Evolutionary conservation across 1,140 invertebrate species (phyloP).

Genomic region (Drosophila jambulina): DNA sequence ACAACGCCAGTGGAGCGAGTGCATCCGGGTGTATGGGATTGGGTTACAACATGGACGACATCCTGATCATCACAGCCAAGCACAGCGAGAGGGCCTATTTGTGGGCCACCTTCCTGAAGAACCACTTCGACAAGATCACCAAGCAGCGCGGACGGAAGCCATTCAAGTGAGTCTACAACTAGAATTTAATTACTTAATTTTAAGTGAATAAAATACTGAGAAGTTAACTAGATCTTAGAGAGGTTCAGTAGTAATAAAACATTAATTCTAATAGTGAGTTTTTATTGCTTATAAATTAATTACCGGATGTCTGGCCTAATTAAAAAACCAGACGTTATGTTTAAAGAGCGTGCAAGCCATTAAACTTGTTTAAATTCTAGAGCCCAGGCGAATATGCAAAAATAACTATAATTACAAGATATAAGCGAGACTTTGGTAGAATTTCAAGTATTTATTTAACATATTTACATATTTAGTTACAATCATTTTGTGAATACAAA

Average conservation of each 20-base stretch:
- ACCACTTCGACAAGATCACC: slow-evolving; percentile 93
- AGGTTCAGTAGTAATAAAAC: neutral
- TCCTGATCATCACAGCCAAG: slow-evolving; percentile 91
- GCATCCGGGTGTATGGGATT: slow-evolving; percentile 58
- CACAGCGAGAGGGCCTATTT: slow-evolving; percentile 90
- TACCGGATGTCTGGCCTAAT: slow-evolving; percentile 4
- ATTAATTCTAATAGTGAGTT: neutral
- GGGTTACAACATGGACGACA: slow-evolving; percentile 90
- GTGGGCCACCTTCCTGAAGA: slow-evolving; percentile 92
- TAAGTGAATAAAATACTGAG: neutral
- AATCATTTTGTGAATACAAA: neutral
- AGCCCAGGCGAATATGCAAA: neutral
- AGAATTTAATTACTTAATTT: neutral
- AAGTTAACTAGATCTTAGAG: neutral
- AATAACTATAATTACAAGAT: neutral
- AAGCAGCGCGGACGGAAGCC: slow-evolving; percentile 90
- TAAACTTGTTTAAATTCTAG: neutral
- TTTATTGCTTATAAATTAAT: neutral
- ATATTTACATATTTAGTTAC: neutral
- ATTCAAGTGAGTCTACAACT: slow-evolving; percentile 87
- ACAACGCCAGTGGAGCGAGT: slow-evolving; percentile 71
- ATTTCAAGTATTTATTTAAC: neutral
- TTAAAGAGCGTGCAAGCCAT: slow-evolving; percentile 3
- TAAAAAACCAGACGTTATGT: neutral
- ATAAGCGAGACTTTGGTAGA: neutral